Conservation (phyloP, 2,113 vertebrate species). For the Shinisaurus crocodilurus region DNA sequence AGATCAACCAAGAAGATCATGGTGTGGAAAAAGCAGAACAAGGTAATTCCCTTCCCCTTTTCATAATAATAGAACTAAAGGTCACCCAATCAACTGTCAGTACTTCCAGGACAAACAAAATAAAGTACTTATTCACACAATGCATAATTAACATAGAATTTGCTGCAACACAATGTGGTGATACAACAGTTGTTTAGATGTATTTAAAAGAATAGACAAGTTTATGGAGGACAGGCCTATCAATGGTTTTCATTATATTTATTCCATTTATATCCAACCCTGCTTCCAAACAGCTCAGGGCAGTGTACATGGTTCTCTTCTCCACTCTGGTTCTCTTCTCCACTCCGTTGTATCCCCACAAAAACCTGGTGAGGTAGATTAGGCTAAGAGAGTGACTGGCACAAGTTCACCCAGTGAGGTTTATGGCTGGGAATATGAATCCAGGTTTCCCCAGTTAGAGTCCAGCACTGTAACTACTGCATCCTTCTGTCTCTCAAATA, state of each 20-base stretch:
- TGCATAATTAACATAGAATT: background rate
- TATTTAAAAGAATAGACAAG: background rate
- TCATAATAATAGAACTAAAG: background rate
- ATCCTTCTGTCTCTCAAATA: background rate
- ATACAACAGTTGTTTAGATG: background rate
- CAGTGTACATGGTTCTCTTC: background rate
- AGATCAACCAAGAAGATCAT: too few species aligned
- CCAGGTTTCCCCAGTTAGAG: background rate
- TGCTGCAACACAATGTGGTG: background rate
- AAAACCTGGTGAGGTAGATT: background rate
- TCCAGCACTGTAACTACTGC: background rate
- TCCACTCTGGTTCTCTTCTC: background rate
- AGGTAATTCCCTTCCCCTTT: background rate
- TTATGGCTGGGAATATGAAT: background rate
- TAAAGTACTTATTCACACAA: background rate
- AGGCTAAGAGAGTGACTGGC: too few species aligned
- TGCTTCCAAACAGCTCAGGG: background rate
- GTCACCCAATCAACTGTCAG: background rate
- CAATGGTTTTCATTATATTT: background rate
- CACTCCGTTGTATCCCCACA: background rate
- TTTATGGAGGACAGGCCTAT: background rate
- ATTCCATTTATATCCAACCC: background rate
- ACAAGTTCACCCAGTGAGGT: background rate
- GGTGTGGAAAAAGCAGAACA: background rate
- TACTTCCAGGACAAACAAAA: background rate